Percentiles rank a stretch among this genome's conserved stretches.
Conservation (phyloP, 2,113 vertebrate species). For the Sitta europaea region DNA sequence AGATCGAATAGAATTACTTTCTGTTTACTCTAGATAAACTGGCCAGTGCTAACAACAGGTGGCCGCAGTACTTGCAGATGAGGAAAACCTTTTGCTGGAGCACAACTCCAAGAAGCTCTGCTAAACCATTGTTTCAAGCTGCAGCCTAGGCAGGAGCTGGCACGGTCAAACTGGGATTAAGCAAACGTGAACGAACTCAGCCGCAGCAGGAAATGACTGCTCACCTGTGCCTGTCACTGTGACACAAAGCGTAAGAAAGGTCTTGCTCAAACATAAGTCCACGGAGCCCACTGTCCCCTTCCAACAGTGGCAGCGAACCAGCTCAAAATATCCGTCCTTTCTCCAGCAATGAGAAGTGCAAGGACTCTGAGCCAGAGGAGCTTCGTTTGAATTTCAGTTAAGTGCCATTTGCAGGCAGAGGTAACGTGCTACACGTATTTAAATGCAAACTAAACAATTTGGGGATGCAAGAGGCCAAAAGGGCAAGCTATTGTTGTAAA, state of each 20-base stretch:
- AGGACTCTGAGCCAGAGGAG: neutral
- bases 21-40: slow-evolving; percentile 33
- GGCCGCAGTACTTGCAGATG: neutral
- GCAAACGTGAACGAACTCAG: neutral
- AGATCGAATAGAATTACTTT: slow-evolving; percentile 52
- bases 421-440: neutral
- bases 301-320: rapidly evolving
- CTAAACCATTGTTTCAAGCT: neutral
- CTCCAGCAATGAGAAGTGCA: neutral
- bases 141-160: neutral
- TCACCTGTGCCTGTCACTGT: neutral
- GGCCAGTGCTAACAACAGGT: slow-evolving; percentile 32
- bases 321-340: neutral
- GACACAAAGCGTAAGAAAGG: neutral
- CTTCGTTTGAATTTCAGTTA: neutral
- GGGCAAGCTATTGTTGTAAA: neutral
- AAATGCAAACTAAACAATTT: slow-evolving; percentile 5
- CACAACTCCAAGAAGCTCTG: neutral
- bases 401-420: neutral
- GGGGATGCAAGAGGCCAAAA: neutral
- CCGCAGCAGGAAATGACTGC: neutral
- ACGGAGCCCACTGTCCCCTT: neutral
- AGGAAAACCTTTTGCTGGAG: neutral
- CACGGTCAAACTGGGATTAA: neutral
- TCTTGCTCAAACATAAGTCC: neutral